These are phyloP conservation scores for Arge pagana DNA, from an alignment of 2,888 invertebrate genomes.

Conservation along the genomic window DNA sequence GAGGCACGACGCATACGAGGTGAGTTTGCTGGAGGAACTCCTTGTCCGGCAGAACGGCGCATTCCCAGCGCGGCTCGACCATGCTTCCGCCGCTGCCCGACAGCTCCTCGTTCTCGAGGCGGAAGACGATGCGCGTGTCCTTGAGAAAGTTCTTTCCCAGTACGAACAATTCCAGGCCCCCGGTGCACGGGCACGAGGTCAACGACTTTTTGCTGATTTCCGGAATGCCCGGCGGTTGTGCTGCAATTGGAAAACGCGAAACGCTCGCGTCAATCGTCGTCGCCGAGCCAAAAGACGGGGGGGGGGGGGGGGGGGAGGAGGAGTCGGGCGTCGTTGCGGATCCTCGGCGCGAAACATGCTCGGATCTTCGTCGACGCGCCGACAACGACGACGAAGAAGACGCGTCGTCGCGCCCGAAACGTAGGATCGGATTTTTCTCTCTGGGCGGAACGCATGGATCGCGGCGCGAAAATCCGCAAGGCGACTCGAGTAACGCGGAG, in stretches of 20 bases:
- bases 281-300: no score
- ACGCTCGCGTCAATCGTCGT: no score
- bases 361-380: neutral
- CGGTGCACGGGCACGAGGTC: constrained; percentile 76
- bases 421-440: no score
- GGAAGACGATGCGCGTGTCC: constrained; percentile 84
- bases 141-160: constrained; percentile 92
- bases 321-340: no score
- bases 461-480: no score
- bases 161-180: constrained; percentile 84
- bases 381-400: no score
- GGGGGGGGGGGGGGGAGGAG: no score
- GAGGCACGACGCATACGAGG: constrained; percentile 83
- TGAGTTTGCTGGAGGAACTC: constrained; percentile 90
- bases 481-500: no score
- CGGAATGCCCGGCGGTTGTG: constrained; percentile 90
- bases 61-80: constrained; percentile 73
- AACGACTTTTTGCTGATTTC: constrained; percentile 90
- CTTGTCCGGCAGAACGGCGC: constrained; percentile 82
- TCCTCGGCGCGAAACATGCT: no score
- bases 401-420: no score
- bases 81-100: no score
- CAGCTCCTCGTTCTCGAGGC: constrained; percentile 59
- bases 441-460: no score
- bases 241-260: constrained; percentile 63